These are phyloP conservation scores for Drosophila austrosaltans DNA, from an alignment of 2,888 invertebrate species.

Conservation along the genomic window DNA sequence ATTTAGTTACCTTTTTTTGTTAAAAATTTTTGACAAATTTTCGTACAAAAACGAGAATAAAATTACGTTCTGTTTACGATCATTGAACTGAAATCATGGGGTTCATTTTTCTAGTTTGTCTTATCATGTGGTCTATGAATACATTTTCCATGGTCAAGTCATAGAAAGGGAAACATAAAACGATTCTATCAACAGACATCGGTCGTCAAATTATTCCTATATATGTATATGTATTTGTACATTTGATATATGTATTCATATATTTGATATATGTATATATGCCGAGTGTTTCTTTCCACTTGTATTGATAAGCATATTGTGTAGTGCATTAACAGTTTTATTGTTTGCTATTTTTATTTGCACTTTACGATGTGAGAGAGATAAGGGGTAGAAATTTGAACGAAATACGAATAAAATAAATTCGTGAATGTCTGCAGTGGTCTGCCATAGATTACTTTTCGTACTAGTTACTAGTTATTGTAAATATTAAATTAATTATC, in stretches of 20 bases:
- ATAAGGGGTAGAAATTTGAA: conserved; percentile 23
- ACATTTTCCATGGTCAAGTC: conserved; percentile 3
- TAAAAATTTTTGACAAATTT: background rate
- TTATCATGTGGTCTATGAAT: background rate
- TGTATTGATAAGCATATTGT: conserved; percentile 27
- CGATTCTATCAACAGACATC: conserved; percentile 35
- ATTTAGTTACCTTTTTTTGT: background rate
- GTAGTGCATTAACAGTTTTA: conserved; percentile 30
- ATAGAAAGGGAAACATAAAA: conserved; percentile 27
- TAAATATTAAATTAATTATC: too few relatives aligned
- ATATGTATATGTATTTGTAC: background rate
- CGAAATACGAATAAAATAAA: conserved; percentile 23
- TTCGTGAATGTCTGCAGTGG: conserved; percentile 16
- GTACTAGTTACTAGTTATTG: background rate
- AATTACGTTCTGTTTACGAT: background rate
- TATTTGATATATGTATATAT: conserved; percentile 1
- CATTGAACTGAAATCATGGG: background rate
- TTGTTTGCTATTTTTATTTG: conserved; percentile 31
- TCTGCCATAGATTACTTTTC: background rate
- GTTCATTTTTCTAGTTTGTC: background rate
- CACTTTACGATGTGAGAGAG: conserved; percentile 24
- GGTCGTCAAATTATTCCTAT: conserved; percentile 10
- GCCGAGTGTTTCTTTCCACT: background rate
- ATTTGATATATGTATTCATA: conserved; percentile 7
- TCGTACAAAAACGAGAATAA: background rate